These are phyloP conservation scores for Tangara arthus DNA, from an alignment of 2,797 vertebrate species.

Conservation along the genomic window DNA sequence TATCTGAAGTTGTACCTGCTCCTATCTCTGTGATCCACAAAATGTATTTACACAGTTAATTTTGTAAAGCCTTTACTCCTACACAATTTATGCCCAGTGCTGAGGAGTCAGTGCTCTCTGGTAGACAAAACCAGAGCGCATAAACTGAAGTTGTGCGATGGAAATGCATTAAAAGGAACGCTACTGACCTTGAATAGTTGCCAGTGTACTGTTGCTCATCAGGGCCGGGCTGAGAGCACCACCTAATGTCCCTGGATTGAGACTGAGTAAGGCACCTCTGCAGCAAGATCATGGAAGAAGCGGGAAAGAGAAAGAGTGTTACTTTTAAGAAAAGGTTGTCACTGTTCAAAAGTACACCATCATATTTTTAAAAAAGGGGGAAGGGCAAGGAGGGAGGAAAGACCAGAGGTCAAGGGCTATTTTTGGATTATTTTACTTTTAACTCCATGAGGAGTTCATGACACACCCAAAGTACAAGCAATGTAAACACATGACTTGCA, in stretches of 20 bases:
- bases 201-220: conserved; percentile 98
- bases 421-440: background rate
- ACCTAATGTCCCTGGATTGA: conserved; percentile 89
- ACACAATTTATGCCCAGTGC: background rate
- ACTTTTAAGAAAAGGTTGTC: background rate
- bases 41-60: background rate
- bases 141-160: background rate
- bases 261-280: conserved; percentile 95
- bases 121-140: background rate
- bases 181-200: conserved; percentile 95
- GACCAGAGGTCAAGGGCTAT: background rate
- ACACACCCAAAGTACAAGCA: background rate
- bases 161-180: background rate
- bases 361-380: rapidly evolving
- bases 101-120: background rate
- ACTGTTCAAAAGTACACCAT: background rate
- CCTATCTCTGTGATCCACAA: background rate
- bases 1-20: background rate
- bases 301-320: background rate
- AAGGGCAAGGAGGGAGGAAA: background rate
- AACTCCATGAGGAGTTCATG: background rate
- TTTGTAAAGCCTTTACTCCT: background rate
- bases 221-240: conserved; percentile 91
- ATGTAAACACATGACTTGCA: background rate
- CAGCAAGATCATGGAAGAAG: conserved; percentile 17